Percentiles rank a stretch among this genome's conserved stretches.
Conservation (phyloP, 2,888 invertebrate species). For the Frankliniella fusca region DNA sequence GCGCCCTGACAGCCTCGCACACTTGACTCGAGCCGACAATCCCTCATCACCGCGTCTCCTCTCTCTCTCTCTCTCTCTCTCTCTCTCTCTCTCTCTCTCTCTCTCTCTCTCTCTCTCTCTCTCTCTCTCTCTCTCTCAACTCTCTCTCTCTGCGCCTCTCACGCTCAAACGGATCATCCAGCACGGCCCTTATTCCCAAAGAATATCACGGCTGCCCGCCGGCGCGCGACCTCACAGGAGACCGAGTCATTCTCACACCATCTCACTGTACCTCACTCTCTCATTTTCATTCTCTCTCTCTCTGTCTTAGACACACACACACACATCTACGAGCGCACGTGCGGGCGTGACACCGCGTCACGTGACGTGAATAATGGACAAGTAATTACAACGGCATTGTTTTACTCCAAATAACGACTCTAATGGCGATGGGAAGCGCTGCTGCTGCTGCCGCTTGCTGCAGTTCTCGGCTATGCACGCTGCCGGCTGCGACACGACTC, state of each 20-base stretch:
- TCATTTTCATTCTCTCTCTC: neutral
- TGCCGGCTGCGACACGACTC: no score
- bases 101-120: no score
- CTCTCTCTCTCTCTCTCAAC: neutral
- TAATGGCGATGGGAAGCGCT: neutral
- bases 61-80: neutral
- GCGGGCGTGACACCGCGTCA: neutral
- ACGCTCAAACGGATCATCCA: no score
- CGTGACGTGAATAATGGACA: slow-evolving; percentile 17
- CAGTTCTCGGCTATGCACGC: no score
- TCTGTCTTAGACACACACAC: neutral
- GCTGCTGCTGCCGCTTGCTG: neutral
- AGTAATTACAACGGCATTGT: slow-evolving; percentile 22
- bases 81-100: neutral
- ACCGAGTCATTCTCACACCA: no score
- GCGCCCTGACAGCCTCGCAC: no score
- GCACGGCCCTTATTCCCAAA: no score
- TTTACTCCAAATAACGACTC: slow-evolving; percentile 16
- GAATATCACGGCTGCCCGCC: no score
- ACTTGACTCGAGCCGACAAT: no score
- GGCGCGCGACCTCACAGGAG: no score
- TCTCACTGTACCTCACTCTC: neutral
- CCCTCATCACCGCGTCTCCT: no score
- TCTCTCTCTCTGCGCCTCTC: neutral
- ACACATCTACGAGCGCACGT: neutral